Evolutionary conservation across 2,113 vertebrate species (phyloP), one percentile per base, ranked within the genome.

Genomic region (Spea multiplicata): DNA sequence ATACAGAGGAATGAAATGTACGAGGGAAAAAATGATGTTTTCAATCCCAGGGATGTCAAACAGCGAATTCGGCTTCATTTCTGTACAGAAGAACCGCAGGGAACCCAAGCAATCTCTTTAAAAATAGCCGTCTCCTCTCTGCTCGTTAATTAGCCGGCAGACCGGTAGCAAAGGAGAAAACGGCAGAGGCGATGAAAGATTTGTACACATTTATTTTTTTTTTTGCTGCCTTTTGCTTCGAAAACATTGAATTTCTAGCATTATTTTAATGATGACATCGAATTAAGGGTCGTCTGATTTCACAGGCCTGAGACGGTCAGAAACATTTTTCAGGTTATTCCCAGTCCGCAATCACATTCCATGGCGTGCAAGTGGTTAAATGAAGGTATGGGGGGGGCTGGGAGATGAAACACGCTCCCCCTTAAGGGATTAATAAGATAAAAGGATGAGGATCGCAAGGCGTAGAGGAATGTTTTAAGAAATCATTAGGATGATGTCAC

Each of bases 121-220:
- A 75, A 84, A 83, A 64, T 2, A 66, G 81, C 82, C 76, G 30
- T 47, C 0, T 0, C 66, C 5, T 12, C 12, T 74, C 4, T 2
- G 48, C 16, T 0, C 44, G 78, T 66, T 78, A 83, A 87, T n/a
- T 81, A 66, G 84, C 16, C 46, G 81, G 16, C 69, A 72, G 69
- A 66, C 69, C 69, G 30, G 57, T 13, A 10, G 49, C 69, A 66
- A 52, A 62, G 45, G 3, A 66, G 8, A 30, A 65, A 44, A 44
- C 47, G 44, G 75, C 65, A 69, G 75, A 76, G 68, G 67, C 81
- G 83, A 81, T 83, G 81, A 88, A 87, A 85, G 61, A 66, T 66
- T 55, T 79, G 59, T 87, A 86, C 69, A 86, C 4, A 30, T 46
- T 71, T 83, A 47, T 75, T 80, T 85, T 91, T 90, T 91, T 90